phyloP scores from a whole-genome alignment of 2,888 invertebrate species.

The Amphipoea oculea region DNA sequence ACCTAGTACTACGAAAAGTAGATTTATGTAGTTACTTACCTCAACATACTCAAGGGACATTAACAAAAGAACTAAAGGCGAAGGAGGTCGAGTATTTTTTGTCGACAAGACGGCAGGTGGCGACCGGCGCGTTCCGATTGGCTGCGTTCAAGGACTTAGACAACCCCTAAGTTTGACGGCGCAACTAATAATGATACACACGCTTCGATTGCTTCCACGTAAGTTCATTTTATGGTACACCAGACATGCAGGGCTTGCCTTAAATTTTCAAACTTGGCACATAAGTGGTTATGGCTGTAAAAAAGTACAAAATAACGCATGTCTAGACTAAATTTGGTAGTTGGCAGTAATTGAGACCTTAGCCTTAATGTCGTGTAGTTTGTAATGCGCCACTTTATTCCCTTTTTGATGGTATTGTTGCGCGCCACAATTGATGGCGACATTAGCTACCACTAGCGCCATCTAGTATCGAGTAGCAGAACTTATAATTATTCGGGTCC shows the following conservation, averaged over 20 bases:
- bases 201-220: slow-evolving; percentile 64
- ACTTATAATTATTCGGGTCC: too few relatives aligned
- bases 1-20: too few relatives aligned
- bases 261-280: slow-evolving; percentile 26
- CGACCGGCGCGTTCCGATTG: slow-evolving; percentile 64
- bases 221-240: slow-evolving; percentile 49
- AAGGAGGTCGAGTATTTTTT: slow-evolving; percentile 55
- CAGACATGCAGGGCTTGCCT: slow-evolving; percentile 37
- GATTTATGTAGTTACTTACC: neutral
- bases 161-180: slow-evolving; percentile 70
- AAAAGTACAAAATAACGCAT: slow-evolving; percentile 36
- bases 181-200: slow-evolving; percentile 69
- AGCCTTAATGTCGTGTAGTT: slow-evolving; percentile 19
- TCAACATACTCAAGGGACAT: slow-evolving; percentile 32
- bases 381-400: slow-evolving; percentile 27
- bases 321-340: slow-evolving; percentile 29
- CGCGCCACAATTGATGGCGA: too few relatives aligned
- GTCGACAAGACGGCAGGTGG: slow-evolving; percentile 68
- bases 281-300: slow-evolving; percentile 36
- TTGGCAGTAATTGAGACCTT: slow-evolving; percentile 42
- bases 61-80: slow-evolving; percentile 44
- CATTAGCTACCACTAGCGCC: too few relatives aligned
- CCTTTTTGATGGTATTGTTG: slow-evolving; percentile 6
- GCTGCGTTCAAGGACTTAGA: slow-evolving; percentile 69
- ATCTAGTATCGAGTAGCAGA: too few relatives aligned